Evolutionary conservation across 1,140 invertebrate species (phyloP), one percentile per base, ranked within the genome.

Genomic region (Drosophila bocki): DNA sequence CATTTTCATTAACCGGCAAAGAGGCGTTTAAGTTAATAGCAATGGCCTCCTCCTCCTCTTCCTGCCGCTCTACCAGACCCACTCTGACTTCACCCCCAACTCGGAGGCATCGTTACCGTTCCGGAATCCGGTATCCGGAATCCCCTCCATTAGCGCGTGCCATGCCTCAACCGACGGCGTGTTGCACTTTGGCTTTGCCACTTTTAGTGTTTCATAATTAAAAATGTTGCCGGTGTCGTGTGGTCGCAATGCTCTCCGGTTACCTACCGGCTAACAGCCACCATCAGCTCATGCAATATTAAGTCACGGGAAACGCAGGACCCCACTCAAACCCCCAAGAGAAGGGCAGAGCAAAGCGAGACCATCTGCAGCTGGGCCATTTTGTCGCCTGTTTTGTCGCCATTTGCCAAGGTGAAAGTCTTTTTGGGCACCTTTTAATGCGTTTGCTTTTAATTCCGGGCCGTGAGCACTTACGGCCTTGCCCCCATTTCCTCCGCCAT

Each of bases 191-290:
- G 88, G 84, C 84, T 92, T 92, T 91, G 83, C 91, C 84, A 92
- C 91, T 91, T 90, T 92, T 92, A 92, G 91, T 92, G 91, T 91
- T 92, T 91, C 84, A 92, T 92, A 92, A 92, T 92, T 92, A 92
- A 92, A 92, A 92, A 92, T 84, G 91, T 92, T 91, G 78, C 85
- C 78, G 67, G 83, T 82, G 63, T 77, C 75, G 75, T 78, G 64
- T 78, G 64, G 64, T 61, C 64, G 68, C 53, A 37, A 26, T 42
- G 51, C 51, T 72, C 69, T 72, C 69, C 68, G 39, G 70, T 74
- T 74, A 72, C 42, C 65, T 26, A 33, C 33, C 42, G 17, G 42
- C n/a, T 67, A 64, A 48, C 50, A 57, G 42, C 47, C 19, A 42
- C 59, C 65, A 64, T 68, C 48, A 68, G 58, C 78, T 82, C 90